phyloP scores from a whole-genome alignment of 1,140 invertebrate species.

The Eumeta japonica region DNA sequence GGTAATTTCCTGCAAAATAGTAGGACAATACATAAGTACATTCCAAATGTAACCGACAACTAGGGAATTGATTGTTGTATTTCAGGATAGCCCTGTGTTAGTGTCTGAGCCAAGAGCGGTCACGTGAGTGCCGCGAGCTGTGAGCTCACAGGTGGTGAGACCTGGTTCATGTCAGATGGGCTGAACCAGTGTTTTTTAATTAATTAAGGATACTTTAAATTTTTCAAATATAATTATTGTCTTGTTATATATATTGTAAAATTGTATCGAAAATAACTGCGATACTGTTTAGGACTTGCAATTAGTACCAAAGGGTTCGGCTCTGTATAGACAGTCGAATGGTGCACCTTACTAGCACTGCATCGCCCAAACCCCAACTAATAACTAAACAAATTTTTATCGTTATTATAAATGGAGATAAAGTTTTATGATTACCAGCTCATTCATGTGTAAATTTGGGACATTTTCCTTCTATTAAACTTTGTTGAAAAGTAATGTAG shows the following conservation, averaged over 20 bases:
- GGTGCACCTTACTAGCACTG: neutral
- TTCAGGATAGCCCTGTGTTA: too few relatives aligned
- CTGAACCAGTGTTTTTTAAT: constrained; percentile 53
- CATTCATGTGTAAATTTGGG: constrained; percentile 46
- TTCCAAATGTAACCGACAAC: too few relatives aligned
- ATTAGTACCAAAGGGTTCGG: neutral
- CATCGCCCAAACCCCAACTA: neutral
- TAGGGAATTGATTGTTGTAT: too few relatives aligned
- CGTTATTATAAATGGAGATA: constrained; percentile 50
- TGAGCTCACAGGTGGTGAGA: constrained; percentile 11
- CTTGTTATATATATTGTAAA: constrained; percentile 56
- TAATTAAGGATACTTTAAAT: constrained; percentile 53
- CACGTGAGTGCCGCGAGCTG: constrained; percentile 11
- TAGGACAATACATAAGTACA: too few relatives aligned
- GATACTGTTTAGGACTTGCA: constrained; percentile 34
- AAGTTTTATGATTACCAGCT: constrained; percentile 50
- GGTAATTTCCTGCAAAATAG: too few relatives aligned
- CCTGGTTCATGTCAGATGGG: constrained; percentile 30
- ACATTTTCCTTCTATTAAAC: constrained; percentile 47
- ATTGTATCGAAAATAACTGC: constrained; percentile 45
- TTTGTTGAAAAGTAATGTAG: constrained; percentile 50
- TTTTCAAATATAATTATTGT: constrained; percentile 57
- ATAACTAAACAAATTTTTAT: constrained; percentile 32
- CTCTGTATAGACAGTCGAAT: neutral
- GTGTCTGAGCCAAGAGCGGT: too few relatives aligned